These are phyloP conservation scores for Girardia tigrina DNA, from an alignment of 2,888 invertebrate genomes.

Conservation along the genomic window DNA sequence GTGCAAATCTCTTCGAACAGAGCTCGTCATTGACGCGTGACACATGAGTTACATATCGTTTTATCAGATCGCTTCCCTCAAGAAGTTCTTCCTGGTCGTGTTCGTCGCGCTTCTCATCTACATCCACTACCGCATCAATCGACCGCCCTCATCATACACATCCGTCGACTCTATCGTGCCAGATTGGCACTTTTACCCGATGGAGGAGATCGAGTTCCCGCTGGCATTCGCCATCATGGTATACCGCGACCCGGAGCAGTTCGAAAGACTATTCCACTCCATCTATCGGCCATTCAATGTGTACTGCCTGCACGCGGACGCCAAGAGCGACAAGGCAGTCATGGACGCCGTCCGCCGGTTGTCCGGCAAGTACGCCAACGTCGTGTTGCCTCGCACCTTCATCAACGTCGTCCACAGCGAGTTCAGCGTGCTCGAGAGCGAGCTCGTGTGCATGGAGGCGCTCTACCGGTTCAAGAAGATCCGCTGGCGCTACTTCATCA, in stretches of 20 bases:
- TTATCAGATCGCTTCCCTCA: background rate
- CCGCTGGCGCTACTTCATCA: conserved; percentile 37
- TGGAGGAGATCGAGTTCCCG: conserved; percentile 5
- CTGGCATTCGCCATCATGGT: background rate
- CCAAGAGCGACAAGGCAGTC: conserved; percentile 39
- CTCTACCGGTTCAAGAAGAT: background rate
- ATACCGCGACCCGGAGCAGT: conserved; percentile 38
- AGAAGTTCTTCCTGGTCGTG: background rate
- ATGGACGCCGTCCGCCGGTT: conserved; percentile 39
- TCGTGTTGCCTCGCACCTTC: conserved; percentile 40
- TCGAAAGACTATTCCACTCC: conserved; percentile 41
- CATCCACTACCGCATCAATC: background rate
- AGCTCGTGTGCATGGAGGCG: conserved; percentile 35
- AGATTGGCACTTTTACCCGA: background rate
- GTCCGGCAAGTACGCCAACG: conserved; percentile 41
- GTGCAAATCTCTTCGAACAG: too few species aligned
- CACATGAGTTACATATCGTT: too few species aligned
- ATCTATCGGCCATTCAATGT: conserved; percentile 45
- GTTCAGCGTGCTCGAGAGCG: conserved; percentile 37
- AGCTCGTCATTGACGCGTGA: too few species aligned
- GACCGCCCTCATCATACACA: background rate
- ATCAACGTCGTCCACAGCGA: conserved; percentile 38
- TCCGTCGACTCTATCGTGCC: background rate
- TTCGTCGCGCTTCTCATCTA: background rate
- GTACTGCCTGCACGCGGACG: conserved; percentile 46